Percentiles rank a stretch among this genome's conserved stretches.
phyloP scores from a whole-genome alignment of 2,888 invertebrate genomes.

The Limenitis camilla region DNA sequence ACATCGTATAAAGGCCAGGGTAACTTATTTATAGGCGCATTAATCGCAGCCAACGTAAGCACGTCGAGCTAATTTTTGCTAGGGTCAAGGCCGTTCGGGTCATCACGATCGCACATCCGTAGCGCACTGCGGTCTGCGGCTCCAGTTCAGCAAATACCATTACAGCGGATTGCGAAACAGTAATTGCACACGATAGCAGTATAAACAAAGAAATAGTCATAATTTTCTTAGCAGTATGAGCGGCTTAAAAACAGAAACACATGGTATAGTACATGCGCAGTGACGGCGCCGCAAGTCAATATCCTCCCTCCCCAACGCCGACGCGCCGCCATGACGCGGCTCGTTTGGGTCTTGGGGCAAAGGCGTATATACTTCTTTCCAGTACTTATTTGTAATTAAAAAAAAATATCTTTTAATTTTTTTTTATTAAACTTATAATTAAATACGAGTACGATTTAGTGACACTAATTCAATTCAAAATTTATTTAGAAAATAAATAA shows the following conservation, averaged over 20 bases:
- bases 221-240: slow-evolving; percentile 35
- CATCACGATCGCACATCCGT: slow-evolving; percentile 14
- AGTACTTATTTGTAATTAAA: not conserved
- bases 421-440: not conserved
- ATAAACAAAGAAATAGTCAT: slow-evolving; percentile 30
- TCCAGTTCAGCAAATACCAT: slow-evolving; percentile 17
- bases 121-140: slow-evolving; percentile 29
- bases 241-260: slow-evolving; percentile 67
- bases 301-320: slow-evolving; percentile 63
- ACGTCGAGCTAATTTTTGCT: slow-evolving; percentile 17
- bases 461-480: no score
- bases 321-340: slow-evolving; percentile 66
- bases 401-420: not conserved
- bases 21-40: slow-evolving; percentile 20
- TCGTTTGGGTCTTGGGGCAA: slow-evolving; percentile 37
- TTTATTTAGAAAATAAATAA: no score
- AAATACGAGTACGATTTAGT: no score
- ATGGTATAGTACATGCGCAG: slow-evolving; percentile 68
- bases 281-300: slow-evolving; percentile 68
- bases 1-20: slow-evolving; percentile 12
- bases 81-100: slow-evolving; percentile 49
- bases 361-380: slow-evolving; percentile 35
- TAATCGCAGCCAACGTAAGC: slow-evolving; percentile 17
- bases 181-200: slow-evolving; percentile 23
- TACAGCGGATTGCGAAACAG: slow-evolving; percentile 18